A percentile compares a stretch with the other conserved stretches of the same genome.
phyloP scores from a whole-genome alignment of 2,797 vertebrate species.

The Liasis olivaceus region DNA sequence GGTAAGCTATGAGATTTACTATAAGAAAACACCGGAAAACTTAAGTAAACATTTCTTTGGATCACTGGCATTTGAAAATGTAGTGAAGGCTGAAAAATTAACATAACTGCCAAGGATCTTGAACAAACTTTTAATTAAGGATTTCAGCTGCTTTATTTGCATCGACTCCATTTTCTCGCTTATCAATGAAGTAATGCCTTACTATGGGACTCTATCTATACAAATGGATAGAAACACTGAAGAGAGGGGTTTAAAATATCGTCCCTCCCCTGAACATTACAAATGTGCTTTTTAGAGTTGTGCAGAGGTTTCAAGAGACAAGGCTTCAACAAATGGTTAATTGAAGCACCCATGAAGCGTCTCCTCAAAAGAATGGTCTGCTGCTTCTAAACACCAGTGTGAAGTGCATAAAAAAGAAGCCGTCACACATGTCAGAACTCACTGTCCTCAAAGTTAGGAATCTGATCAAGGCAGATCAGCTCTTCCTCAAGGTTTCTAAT shows the following conservation, averaged over 20 bases:
- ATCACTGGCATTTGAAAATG: neutral
- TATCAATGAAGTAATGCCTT: neutral
- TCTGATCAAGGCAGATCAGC: neutral
- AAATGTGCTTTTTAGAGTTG: neutral
- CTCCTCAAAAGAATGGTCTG: neutral
- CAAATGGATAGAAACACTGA: no score
- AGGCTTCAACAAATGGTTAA: neutral
- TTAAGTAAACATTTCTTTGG: neutral
- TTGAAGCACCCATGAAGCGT: neutral
- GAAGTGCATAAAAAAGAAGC: neutral
- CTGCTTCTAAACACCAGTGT: neutral
- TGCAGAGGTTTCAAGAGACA: neutral
- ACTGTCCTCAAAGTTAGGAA: neutral
- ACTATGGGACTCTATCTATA: neutral
- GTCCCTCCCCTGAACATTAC: neutral
- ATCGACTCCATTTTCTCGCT: neutral
- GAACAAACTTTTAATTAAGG: neutral
- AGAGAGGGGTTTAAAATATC: no score
- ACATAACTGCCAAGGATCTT: neutral
- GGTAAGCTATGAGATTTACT: neutral
- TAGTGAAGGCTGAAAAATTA: neutral
- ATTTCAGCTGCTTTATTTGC: neutral
- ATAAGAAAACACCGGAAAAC: neutral
- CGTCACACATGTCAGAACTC: neutral
- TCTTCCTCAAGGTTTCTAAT: neutral